phyloP scores from a whole-genome alignment of 2,113 vertebrate genomes.

The Ptychochromis oligacanthus region DNA sequence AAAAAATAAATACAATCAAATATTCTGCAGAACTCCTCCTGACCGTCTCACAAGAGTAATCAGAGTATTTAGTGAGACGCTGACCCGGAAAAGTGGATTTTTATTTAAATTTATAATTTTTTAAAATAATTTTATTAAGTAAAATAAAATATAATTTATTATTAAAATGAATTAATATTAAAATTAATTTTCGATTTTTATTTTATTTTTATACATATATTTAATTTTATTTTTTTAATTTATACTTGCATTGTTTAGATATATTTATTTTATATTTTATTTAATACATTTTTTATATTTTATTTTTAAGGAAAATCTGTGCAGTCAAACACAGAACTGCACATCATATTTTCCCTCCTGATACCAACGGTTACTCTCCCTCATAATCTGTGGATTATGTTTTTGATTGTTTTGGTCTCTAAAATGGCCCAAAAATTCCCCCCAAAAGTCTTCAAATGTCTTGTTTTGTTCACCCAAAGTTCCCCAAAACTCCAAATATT shows the following conservation, averaged over 20 bases:
- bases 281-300: not conserved
- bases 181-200: no score
- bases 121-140: no score
- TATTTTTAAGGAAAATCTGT: no score
- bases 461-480: rapidly evolving
- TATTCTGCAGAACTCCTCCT: not conserved
- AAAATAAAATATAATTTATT: no score
- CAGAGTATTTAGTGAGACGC: not conserved
- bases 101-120: no score
- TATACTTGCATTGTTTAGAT: no score
- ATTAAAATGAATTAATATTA: no score
- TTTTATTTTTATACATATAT: no score
- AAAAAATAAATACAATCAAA: rapidly evolving
- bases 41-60: not conserved
- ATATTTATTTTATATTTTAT: not conserved
- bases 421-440: not conserved
- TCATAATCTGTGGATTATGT: rapidly evolving
- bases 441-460: not conserved
- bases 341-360: not conserved
- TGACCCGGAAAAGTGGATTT: not conserved
- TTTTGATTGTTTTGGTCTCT: not conserved
- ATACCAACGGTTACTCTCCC: not conserved
- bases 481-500: not conserved
- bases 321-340: not conserved
- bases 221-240: no score